A percentile compares a stretch with the other conserved stretches of the same genome.
Evolutionary conservation across 2,113 vertebrate species (phyloP).

Genomic region (Acrocephalus arundinaceus): DNA sequence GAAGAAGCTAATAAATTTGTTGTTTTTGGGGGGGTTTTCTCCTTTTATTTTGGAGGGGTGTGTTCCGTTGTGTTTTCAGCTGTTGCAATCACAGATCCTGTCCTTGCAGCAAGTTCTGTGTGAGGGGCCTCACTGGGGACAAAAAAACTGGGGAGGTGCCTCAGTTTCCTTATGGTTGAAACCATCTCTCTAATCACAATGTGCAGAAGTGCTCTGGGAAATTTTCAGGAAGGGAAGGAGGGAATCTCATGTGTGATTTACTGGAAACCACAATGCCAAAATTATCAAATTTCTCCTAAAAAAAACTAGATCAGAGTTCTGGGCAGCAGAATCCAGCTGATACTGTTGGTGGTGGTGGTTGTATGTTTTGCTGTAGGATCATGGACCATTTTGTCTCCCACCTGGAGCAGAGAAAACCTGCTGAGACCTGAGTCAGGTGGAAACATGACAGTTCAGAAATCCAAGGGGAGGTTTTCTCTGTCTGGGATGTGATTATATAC

Average conservation of each 20-base stretch:
- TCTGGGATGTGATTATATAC: not conserved
- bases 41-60: not conserved
- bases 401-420: not conserved
- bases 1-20: not conserved
- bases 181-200: not conserved
- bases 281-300: not conserved
- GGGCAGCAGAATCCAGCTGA: not conserved
- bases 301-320: not conserved
- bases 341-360: not conserved
- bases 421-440: not conserved
- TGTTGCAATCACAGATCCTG: not conserved
- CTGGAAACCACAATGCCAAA: not conserved
- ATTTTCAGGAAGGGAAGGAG: not conserved
- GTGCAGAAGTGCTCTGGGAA: not conserved
- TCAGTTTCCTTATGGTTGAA: not conserved
- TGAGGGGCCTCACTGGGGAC: not conserved
- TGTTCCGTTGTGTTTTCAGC: constrained; percentile 35
- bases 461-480: not conserved
- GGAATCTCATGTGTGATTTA: not conserved
- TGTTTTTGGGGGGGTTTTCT: not conserved
- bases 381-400: not conserved
- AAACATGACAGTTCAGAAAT: not conserved
- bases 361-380: not conserved
- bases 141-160: not conserved
- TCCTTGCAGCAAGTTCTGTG: not conserved